Evolutionary conservation across 2,113 vertebrate genomes (phyloP).

Genomic region (Cavia porcellus): DNA sequence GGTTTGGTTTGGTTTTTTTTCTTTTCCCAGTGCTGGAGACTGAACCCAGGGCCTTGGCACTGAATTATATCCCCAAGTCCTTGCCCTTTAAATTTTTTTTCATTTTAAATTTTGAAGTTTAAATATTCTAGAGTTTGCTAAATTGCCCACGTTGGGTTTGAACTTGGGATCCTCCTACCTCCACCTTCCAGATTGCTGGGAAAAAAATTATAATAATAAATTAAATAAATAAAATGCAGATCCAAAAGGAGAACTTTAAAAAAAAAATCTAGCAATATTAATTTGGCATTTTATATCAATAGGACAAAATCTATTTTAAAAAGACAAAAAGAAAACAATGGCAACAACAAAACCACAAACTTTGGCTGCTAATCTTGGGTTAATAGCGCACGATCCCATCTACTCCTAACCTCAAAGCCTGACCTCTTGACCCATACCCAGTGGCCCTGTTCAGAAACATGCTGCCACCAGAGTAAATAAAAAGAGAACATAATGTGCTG

Average conservation of each 20-base stretch:
- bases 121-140: background rate
- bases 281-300: slow-evolving; percentile 64
- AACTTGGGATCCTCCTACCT: background rate
- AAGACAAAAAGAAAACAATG: slow-evolving; percentile 43
- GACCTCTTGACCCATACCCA: slow-evolving; percentile 88
- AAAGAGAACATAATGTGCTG: slow-evolving; percentile 88
- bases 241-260: slow-evolving; percentile 37
- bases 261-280: slow-evolving; percentile 68
- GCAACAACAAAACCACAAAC: background rate
- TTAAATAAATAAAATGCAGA: slow-evolving; percentile 59
- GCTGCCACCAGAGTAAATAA: slow-evolving; percentile 90
- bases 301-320: slow-evolving; percentile 23
- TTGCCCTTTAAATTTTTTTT: background rate
- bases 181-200: background rate
- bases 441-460: slow-evolving; percentile 87
- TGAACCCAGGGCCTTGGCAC: background rate
- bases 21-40: background rate
- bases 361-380: slow-evolving; percentile 86
- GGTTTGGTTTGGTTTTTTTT: background rate
- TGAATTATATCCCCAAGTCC: background rate
- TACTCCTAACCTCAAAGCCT: slow-evolving; percentile 86
- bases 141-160: background rate
- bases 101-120: background rate
- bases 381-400: slow-evolving; percentile 88
- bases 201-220: slow-evolving; percentile 16